A percentile compares a stretch with the other conserved stretches of the same genome.
phyloP scores from a whole-genome alignment of 2,888 invertebrate genomes.

The Syrphus vitripennis region DNA sequence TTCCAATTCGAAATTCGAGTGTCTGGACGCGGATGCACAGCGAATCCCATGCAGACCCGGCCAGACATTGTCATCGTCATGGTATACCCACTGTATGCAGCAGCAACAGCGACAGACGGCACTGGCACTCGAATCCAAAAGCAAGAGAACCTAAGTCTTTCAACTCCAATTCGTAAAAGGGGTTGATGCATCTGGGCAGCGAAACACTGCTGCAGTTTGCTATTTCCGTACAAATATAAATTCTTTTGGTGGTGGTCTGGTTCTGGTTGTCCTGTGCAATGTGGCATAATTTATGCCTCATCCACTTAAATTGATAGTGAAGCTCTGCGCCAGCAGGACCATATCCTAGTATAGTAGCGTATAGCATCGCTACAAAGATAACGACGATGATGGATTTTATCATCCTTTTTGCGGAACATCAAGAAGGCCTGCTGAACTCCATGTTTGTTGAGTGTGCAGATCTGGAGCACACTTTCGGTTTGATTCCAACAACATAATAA shows the following conservation, averaged over 20 bases:
- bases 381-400: slow-evolving; percentile 38
- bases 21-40: slow-evolving; percentile 26
- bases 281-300: slow-evolving; percentile 66
- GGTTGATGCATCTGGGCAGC: slow-evolving; percentile 48
- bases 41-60: slow-evolving; percentile 14
- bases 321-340: not conserved
- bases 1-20: slow-evolving; percentile 42
- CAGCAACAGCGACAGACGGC: slow-evolving; percentile 24
- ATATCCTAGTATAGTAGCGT: not conserved
- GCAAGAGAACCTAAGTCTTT: slow-evolving; percentile 63
- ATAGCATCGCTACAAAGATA: slow-evolving; percentile 21
- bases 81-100: slow-evolving; percentile 23
- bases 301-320: slow-evolving; percentile 61
- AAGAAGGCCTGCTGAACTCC: slow-evolving; percentile 3
- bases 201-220: slow-evolving; percentile 49
- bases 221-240: slow-evolving; percentile 44
- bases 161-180: slow-evolving; percentile 55
- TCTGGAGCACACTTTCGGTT: slow-evolving; percentile 59
- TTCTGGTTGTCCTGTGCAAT: slow-evolving; percentile 54
- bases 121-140: slow-evolving; percentile 15
- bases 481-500: slow-evolving; percentile 57
- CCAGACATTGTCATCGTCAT: slow-evolving; percentile 43
- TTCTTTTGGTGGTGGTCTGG: slow-evolving; percentile 19
- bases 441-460: slow-evolving; percentile 58
- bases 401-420: slow-evolving; percentile 50